phyloP scores from a whole-genome alignment of 2,797 vertebrate genomes.

The Sylvilagus floridanus region DNA sequence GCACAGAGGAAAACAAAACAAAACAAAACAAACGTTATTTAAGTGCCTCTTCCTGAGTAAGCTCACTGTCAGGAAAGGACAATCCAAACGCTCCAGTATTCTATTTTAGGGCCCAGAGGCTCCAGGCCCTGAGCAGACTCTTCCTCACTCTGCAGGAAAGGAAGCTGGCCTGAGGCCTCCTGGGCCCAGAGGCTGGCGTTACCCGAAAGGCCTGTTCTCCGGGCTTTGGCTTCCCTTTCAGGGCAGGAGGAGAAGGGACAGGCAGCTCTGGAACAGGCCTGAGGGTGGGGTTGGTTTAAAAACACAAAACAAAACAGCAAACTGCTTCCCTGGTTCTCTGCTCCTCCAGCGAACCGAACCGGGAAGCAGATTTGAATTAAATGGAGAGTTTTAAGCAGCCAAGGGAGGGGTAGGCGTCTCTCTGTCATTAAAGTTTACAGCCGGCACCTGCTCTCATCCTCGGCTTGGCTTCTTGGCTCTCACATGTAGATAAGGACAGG shows the following conservation, averaged over 20 bases:
- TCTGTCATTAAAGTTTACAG: slow-evolving; percentile 1
- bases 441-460: background rate
- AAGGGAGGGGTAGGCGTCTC: background rate
- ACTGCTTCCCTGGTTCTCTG: slow-evolving; percentile 2
- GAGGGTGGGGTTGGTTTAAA: background rate
- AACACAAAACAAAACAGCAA: too few species aligned
- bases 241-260: background rate
- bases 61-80: slow-evolving; percentile 80
- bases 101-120: slow-evolving; percentile 79
- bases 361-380: slow-evolving; percentile 58
- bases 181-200: background rate
- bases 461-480: background rate
- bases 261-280: background rate
- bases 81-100: slow-evolving; percentile 73
- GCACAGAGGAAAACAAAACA: background rate
- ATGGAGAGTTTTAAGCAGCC: background rate
- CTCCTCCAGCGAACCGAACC: slow-evolving; percentile 12
- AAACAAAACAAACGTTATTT: slow-evolving; percentile 63
- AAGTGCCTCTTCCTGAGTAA: slow-evolving; percentile 80
- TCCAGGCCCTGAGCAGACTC: slow-evolving; percentile 67
- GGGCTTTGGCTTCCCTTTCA: background rate
- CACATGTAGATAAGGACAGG: background rate
- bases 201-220: background rate
- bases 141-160: slow-evolving; percentile 75
- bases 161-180: slow-evolving; percentile 54